Evolutionary conservation across 2,797 vertebrate genomes (phyloP).

Genomic region (Tenualosa ilisha): DNA sequence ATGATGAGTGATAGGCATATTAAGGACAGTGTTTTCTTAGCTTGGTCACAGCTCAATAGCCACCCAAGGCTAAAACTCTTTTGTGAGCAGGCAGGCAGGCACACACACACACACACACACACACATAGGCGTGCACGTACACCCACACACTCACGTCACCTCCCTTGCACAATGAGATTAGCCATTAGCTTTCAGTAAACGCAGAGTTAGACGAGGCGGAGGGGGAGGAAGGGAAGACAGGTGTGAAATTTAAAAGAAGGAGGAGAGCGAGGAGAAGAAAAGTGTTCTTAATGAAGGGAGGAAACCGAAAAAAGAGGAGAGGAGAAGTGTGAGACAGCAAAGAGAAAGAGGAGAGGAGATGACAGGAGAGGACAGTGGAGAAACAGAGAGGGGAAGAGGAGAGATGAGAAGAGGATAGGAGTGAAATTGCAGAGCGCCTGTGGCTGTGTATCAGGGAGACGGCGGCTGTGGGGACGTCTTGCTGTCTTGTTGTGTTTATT

Average conservation of each 20-base stretch:
- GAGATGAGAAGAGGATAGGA: constrained; percentile 4
- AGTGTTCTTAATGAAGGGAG: not conserved
- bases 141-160: not conserved
- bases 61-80: not conserved
- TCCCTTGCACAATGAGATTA: not conserved
- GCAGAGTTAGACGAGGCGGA: not conserved
- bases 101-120: not conserved
- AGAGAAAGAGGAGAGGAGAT: not conserved
- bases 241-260: constrained; percentile 14
- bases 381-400: not conserved
- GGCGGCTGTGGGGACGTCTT: not conserved
- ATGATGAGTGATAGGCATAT: constrained; percentile 17
- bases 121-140: not conserved
- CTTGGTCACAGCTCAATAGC: not conserved
- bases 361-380: not conserved
- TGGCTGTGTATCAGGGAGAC: not conserved
- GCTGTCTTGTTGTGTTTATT: constrained; percentile 23
- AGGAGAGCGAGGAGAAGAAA: not conserved
- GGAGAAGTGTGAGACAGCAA: not conserved
- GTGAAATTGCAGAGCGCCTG: not conserved
- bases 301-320: not conserved
- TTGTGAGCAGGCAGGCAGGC: not conserved
- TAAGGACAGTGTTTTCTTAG: not conserved
- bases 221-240: not conserved
- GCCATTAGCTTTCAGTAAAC: not conserved